A percentile compares a stretch with the other conserved stretches of the same genome.
phyloP scores from a whole-genome alignment of 2,113 vertebrate genomes.

The Leptobrachium leishanense region DNA sequence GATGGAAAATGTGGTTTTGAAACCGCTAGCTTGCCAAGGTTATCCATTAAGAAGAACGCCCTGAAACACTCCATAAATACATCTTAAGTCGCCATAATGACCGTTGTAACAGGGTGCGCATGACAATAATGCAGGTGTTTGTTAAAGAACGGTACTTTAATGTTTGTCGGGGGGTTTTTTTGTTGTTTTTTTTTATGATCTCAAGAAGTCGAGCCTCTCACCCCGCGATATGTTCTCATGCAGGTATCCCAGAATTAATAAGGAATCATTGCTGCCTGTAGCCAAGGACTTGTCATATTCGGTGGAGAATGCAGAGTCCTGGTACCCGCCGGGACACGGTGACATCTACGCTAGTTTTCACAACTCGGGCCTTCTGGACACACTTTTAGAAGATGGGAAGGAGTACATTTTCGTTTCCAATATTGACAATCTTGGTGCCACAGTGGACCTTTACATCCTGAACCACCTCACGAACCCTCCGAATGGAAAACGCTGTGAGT shows the following conservation, averaged over 20 bases:
- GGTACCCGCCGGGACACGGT: slow-evolving; percentile 95
- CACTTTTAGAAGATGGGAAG: slow-evolving; percentile 83
- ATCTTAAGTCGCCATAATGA: no score
- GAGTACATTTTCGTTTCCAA: slow-evolving; percentile 98
- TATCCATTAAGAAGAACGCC: no score
- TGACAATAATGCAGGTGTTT: no score
- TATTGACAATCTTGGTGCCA: slow-evolving; percentile 97
- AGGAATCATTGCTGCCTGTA: slow-evolving; percentile 91
- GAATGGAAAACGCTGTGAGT: slow-evolving; percentile 86
- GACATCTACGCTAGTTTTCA: slow-evolving; percentile 93
- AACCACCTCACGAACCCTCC: slow-evolving; percentile 91
- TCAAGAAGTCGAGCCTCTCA: no score
- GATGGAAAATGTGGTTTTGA: no score
- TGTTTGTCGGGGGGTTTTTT: no score
- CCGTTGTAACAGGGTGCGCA: no score
- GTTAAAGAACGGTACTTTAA: no score
- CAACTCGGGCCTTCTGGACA: slow-evolving; percentile 88
- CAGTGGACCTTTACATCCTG: slow-evolving; percentile 94
- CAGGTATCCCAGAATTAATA: slow-evolving; percentile 95
- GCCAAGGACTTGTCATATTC: slow-evolving; percentile 78
- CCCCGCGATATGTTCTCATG: slow-evolving; percentile 10
- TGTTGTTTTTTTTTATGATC: no score
- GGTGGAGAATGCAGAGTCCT: slow-evolving; percentile 85
- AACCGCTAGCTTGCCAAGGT: no score
- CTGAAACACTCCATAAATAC: no score